Base-by-base conservation (phyloP, 2,113 vertebrate species). In the Vanacampus margaritifer region DNA sequence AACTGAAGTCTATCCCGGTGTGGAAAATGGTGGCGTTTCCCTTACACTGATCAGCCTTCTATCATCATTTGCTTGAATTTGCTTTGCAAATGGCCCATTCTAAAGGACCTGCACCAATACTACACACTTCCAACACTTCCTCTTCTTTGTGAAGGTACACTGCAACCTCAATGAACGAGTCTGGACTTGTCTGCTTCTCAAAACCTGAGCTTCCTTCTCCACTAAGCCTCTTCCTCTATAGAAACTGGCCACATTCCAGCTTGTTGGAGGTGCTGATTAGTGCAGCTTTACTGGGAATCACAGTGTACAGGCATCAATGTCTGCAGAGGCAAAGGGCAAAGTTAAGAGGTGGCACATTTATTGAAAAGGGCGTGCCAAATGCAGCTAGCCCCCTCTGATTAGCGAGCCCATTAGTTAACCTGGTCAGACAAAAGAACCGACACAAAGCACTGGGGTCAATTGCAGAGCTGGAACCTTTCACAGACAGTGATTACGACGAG, bases 181-280 rank as follows among this genome's bases (percentile, higher is more conserved):
- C 83, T n/a, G 80, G 85, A 63, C 89, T 85, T 87, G 87, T 79
- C 72, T 71, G 73, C 56, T 54, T 26, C 65, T 72, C 74, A 77
- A 82, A 85, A 85, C 80, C 77, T 88, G 76, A 32, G 28, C 57
- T 76, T 84, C 75, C 17, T 79, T 74, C 78, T 69, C 73, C 68
- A 53, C 70, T 69, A 68, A 79, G 73, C 61, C 70, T 71, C 41
- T 32, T 43, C 75, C 68, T 71, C 74, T 72, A 78, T 76, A 76
- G 79, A 87, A 81, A 72, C 66, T 43, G 73, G 66, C 78, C 56
- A 80, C 84, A 90, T 90, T 90, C 88, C 89, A 84, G 67, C 24
- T 53, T 73, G 74, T 74, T 76, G 50, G 53, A 75, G 84, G 83
- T 84, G 85, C 77, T 71, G 83, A 85, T 88, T 88, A 83, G 65